Base-by-base conservation (phyloP, 2,888 invertebrate species). In the Amphipoea oculea region DNA sequence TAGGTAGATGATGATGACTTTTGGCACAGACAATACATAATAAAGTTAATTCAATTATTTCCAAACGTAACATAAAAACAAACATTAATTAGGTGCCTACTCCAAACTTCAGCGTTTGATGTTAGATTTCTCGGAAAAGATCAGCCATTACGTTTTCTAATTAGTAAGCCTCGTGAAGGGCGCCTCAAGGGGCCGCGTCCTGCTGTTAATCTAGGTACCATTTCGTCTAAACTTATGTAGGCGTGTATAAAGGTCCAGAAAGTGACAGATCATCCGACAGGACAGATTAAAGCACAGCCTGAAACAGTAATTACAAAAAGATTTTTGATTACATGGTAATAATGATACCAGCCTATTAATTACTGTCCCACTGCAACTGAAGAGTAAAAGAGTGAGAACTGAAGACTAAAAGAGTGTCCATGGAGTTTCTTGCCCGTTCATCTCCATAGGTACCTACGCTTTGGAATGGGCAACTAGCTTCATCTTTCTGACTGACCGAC, bases 91-190 rank as follows among this genome's bases (percentile, higher is more conserved):
- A 74, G 1, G n/a, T 63, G 63, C 36, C 14, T 45, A 48, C 48
- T 48, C 29, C 29, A 48, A 36, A 48, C 20, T 57, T 57, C n/a
- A 48, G n/a, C 12, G 23, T 79, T 66, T 83, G 57, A 78, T 51
- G 57, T 84, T 62, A 45, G 12, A 2, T 54, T 62, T 84, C 79
- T 40, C 67, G 0, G 36, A 84, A 79, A 84, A 45, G 36, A 65
- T 60, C 11, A 36, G 65, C 48, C 48, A 48, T 48, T 48, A 20
- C 7, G 29, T 4, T 54, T 67, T 68, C 40, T 62, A 79, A 80
- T 84, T 84, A 68, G 9, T 23, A 17, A 67, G 57, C 12, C 51
- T 62, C 51, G 12, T 14, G n/a, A 45, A 54, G 51, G 51, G 6
- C 45, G 9, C 7, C 67, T 29, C 40, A 40, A 29, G 79, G 84